Conservation (phyloP, 2,888 invertebrate species). For the Petrolisthes cinctipes region DNA sequence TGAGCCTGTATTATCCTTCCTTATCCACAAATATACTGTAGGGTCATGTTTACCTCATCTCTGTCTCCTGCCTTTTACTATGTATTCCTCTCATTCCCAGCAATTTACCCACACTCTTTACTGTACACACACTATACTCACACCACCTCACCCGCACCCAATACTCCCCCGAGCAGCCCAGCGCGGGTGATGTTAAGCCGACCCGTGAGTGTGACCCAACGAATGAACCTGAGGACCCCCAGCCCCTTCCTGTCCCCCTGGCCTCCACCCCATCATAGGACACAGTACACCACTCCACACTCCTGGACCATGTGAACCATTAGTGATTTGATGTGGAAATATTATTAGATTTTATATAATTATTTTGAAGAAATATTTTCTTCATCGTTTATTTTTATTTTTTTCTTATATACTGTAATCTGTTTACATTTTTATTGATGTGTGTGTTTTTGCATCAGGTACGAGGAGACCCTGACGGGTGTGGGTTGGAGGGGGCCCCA, state of each 20-base stretch:
- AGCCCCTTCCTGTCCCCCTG: not conserved
- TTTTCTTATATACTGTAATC: not conserved
- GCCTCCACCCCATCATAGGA: conserved; percentile 24
- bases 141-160: not conserved
- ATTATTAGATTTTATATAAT: too few relatives aligned
- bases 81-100: too few relatives aligned
- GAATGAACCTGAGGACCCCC: conserved; percentile 35
- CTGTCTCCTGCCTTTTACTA: too few relatives aligned
- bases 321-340: too few relatives aligned
- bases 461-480: conserved; percentile 85
- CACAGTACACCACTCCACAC: conserved; percentile 13
- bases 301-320: conserved; percentile 42
- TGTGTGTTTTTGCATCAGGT: conserved; percentile 68
- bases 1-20: too few relatives aligned
- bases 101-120: not conserved
- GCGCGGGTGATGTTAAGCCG: conserved; percentile 55
- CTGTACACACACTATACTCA: not conserved
- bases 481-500: conserved; percentile 67
- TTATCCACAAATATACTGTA: too few relatives aligned
- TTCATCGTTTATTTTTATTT: not conserved
- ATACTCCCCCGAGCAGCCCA: conserved; percentile 24
- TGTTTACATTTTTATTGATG: not conserved
- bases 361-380: not conserved
- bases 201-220: conserved; percentile 52
- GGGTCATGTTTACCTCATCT: too few relatives aligned